phyloP scores from a whole-genome alignment of 35 echinoderm and acorn worm species.

The Apostichopus parvimensis region DNA sequence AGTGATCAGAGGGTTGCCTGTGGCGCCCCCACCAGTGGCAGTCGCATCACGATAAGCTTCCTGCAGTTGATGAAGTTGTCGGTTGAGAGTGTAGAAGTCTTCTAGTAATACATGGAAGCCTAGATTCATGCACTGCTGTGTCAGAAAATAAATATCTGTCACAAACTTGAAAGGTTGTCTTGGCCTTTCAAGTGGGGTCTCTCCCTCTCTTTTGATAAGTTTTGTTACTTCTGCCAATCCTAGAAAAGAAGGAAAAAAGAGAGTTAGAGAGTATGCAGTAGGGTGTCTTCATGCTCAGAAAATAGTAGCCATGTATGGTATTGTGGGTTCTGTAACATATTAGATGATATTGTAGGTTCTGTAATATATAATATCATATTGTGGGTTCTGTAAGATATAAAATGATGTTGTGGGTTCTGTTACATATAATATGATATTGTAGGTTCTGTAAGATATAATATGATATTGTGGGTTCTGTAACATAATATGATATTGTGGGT shows the following conservation, averaged over 20 bases:
- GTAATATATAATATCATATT: no score
- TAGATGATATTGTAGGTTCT: no score
- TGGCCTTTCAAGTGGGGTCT: conserved; percentile 5
- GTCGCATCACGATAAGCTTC: conserved; percentile 69
- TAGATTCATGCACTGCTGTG: conserved; percentile 79
- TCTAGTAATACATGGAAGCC: conserved; percentile 83
- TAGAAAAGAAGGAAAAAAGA: background rate
- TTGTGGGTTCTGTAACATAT: no score
- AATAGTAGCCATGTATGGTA: no score
- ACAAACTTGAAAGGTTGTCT: conserved; percentile 80
- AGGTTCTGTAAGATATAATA: no score
- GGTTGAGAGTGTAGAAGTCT: conserved; percentile 63
- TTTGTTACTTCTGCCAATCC: conserved; percentile 76
- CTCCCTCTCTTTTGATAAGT: conserved; percentile 67
- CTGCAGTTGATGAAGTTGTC: conserved; percentile 78
- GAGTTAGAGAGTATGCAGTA: no score
- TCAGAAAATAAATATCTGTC: conserved; percentile 91
- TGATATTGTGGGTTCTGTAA: no score
- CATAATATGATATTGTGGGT: no score
- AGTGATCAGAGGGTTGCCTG: conserved; percentile 50
- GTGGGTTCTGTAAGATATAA: no score
- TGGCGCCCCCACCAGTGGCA: conserved; percentile 34
- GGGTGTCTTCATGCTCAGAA: no score
- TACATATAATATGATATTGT: no score
- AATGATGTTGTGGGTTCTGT: no score